Percentiles rank a stretch among this genome's conserved stretches.
Conservation (phyloP, 2,888 invertebrate species). For the Drosophila paranaensis region DNA sequence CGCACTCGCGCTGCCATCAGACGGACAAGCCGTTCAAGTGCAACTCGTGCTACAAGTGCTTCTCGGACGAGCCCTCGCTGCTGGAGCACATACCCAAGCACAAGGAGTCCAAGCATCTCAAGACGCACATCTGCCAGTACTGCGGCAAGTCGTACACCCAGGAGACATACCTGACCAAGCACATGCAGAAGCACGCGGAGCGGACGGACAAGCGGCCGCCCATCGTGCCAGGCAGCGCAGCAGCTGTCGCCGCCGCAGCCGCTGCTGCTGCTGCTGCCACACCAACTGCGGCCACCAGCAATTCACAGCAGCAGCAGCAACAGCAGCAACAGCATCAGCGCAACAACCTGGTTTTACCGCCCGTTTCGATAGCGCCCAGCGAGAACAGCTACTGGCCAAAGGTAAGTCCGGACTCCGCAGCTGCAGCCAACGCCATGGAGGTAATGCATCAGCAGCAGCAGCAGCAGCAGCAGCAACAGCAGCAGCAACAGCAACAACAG, state of each 20-base stretch:
- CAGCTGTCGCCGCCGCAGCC: conserved; percentile 68
- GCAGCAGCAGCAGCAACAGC: conserved; percentile 85
- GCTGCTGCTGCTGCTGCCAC: conserved; percentile 49
- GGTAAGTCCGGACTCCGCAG: conserved; percentile 91
- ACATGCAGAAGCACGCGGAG: conserved; percentile 99
- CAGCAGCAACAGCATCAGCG: conserved; percentile 67
- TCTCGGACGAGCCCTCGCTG: conserved; percentile 97
- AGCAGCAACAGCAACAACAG: conserved; percentile 86
- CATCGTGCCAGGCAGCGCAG: conserved; percentile 87
- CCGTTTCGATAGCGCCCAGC: conserved; percentile 82
- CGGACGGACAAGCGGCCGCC: conserved; percentile 95
- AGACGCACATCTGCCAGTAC: conserved; percentile 99
- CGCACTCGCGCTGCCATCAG: conserved; percentile 99
- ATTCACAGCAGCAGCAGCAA: conserved; percentile 22
- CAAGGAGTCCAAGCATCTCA: conserved; percentile 99
- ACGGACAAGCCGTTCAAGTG: conserved; percentile 99
- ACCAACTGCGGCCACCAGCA: conserved; percentile 21
- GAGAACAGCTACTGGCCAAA: conserved; percentile 92
- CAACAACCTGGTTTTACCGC: conserved; percentile 75
- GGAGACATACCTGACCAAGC: conserved; percentile 99
- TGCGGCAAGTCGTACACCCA: conserved; percentile 99
- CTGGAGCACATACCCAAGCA: conserved; percentile 99
- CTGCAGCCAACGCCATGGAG: conserved; percentile 86
- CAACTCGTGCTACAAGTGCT: conserved; percentile 99
- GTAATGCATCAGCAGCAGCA: conserved; percentile 88